Percentiles rank a stretch among this genome's conserved stretches.
Conservation (phyloP, 2,113 vertebrate species). For the Chelonoidis abingdonii region DNA sequence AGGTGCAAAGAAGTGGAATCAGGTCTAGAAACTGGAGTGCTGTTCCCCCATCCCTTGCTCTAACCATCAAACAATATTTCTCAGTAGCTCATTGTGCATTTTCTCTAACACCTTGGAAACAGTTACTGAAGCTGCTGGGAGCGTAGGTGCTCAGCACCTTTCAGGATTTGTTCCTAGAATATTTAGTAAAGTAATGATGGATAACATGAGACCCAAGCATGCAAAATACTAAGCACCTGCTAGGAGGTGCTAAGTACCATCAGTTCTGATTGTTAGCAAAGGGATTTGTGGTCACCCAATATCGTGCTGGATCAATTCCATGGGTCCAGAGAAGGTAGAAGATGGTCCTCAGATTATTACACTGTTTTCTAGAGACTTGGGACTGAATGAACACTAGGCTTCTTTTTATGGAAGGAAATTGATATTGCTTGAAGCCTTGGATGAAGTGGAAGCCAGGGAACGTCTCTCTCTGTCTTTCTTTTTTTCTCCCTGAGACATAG, state of each 20-base stretch:
- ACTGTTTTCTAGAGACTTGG: neutral
- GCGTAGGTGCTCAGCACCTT: neutral
- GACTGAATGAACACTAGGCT: neutral
- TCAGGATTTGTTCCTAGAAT: neutral
- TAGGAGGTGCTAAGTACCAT: neutral
- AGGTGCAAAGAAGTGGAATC: neutral
- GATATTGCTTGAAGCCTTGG: neutral
- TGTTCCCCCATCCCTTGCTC: neutral
- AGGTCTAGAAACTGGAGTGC: neutral
- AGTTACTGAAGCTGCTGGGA: neutral
- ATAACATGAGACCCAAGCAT: fast-evolving
- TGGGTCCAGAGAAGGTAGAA: neutral
- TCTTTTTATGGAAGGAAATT: neutral
- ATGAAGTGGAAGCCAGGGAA: neutral
- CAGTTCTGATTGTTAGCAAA: neutral
- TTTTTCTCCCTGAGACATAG: neutral
- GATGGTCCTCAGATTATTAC: neutral
- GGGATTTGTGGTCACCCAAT: neutral
- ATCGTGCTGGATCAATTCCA: neutral
- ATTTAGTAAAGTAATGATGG: fast-evolving
- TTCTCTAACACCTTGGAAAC: neutral
- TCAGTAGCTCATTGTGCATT: neutral
- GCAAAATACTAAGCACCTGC: fast-evolving
- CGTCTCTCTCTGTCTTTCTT: neutral
- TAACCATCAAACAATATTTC: neutral